Percentiles rank a stretch among this genome's conserved stretches.
Conservation (phyloP, 2,113 vertebrate genomes). For the Coryphaenoides rupestris region DNA sequence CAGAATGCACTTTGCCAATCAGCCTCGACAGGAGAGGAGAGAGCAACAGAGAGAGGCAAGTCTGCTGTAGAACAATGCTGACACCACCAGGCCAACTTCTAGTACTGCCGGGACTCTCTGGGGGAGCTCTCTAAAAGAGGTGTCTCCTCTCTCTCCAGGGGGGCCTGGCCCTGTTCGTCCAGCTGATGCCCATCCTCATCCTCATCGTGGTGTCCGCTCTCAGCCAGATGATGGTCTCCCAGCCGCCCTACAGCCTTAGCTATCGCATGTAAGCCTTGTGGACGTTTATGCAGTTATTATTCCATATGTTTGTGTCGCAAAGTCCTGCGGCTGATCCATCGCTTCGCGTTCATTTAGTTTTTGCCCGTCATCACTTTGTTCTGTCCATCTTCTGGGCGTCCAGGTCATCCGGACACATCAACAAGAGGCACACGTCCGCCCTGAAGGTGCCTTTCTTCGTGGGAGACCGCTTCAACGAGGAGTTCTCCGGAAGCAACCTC, state of each 20-base stretch:
- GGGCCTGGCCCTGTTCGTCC: conserved; percentile 95
- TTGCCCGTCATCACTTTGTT: conserved; percentile 2
- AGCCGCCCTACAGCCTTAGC: conserved; percentile 94
- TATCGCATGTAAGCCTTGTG: conserved; percentile 85
- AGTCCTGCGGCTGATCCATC: no score
- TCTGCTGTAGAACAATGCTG: background rate
- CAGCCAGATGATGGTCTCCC: conserved; percentile 95
- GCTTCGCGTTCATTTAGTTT: background rate
- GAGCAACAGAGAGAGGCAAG: conserved; percentile 75
- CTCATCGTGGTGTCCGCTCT: conserved; percentile 93
- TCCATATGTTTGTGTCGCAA: no score
- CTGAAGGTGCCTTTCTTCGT: conserved; percentile 91
- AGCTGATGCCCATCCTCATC: conserved; percentile 95
- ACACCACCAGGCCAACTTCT: no score
- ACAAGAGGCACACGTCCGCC: conserved; percentile 83
- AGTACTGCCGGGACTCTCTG: no score
- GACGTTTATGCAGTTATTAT: no score
- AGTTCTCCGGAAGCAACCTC: conserved; percentile 85
- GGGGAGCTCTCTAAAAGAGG: background rate
- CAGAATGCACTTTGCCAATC: conserved; percentile 75
- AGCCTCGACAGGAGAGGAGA: conserved; percentile 66
- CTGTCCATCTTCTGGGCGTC: background rate
- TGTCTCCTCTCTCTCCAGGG: conserved; percentile 71
- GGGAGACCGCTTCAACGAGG: conserved; percentile 90
- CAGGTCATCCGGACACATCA: conserved; percentile 70